phyloP scores from a whole-genome alignment of 2,888 invertebrate genomes.

The Caenorhabditis auriculariae region DNA sequence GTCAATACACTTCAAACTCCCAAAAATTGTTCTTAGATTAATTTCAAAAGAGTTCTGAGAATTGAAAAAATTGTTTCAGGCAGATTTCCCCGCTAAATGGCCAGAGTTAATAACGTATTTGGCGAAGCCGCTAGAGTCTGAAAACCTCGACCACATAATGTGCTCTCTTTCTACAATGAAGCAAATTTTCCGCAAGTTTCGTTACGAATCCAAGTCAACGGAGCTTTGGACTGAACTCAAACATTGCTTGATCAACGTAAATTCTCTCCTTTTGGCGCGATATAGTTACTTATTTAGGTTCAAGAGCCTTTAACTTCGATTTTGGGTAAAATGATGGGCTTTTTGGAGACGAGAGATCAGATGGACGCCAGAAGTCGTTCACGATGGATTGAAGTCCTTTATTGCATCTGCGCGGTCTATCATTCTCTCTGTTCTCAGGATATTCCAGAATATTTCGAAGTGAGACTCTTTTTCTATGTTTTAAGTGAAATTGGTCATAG shows the following conservation, averaged over 20 bases:
- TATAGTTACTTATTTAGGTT: slow-evolving; percentile 67
- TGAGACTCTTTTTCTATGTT: slow-evolving; percentile 9
- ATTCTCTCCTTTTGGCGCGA: neutral
- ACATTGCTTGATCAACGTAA: slow-evolving; percentile 36
- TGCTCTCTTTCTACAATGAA: slow-evolving; percentile 92
- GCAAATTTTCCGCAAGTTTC: slow-evolving; percentile 84
- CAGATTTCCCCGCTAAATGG: slow-evolving; percentile 96
- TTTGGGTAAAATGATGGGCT: slow-evolving; percentile 73
- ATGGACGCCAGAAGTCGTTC: slow-evolving; percentile 15
- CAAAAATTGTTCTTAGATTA: neutral
- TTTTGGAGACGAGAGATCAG: slow-evolving; percentile 18
- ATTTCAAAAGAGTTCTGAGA: neutral
- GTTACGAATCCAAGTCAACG: slow-evolving; percentile 92
- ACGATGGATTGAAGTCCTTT: slow-evolving; percentile 37
- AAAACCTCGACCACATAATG: slow-evolving; percentile 82
- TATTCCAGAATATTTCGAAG: slow-evolving; percentile 97
- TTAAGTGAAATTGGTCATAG: slow-evolving; percentile 68
- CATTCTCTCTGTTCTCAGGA: slow-evolving; percentile 96
- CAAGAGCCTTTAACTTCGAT: slow-evolving; percentile 90
- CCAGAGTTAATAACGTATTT: slow-evolving; percentile 87
- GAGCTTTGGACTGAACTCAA: slow-evolving; percentile 94
- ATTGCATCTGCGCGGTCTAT: slow-evolving; percentile 71
- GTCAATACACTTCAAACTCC: neutral
- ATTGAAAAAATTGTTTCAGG: slow-evolving; percentile 67
- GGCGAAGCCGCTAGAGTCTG: slow-evolving; percentile 78